phyloP scores from a whole-genome alignment of 2,113 vertebrate species.

The Saccopteryx bilineata region DNA sequence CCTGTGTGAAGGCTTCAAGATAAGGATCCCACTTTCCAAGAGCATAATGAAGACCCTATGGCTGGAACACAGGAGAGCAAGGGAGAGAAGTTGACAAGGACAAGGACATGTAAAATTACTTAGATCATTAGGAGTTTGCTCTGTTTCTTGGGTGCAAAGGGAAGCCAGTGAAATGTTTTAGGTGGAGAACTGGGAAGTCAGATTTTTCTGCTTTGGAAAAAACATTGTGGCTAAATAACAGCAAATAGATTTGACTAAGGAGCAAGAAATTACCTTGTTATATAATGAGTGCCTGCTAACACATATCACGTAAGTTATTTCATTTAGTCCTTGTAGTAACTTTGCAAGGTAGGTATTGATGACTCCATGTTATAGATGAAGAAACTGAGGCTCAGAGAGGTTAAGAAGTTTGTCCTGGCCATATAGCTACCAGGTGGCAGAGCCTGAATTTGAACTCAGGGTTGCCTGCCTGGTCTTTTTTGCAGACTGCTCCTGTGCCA shows the following conservation, averaged over 20 bases:
- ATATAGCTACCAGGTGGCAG: neutral
- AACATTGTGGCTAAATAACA: neutral
- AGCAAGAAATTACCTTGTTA: neutral
- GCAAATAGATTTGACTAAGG: neutral
- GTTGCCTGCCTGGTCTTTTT: neutral
- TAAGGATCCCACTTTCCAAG: slow-evolving; percentile 16
- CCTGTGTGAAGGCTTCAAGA: neutral
- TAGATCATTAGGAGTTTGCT: neutral
- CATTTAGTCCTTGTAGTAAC: neutral
- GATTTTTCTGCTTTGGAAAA: slow-evolving; percentile 30
- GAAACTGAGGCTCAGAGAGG: neutral
- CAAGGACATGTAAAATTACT: neutral
- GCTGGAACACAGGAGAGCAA: neutral
- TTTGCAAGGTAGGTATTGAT: neutral
- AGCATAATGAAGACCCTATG: neutral
- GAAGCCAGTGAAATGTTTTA: slow-evolving; percentile 27
- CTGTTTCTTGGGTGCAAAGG: neutral
- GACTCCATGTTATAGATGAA: neutral
- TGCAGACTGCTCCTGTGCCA: neutral
- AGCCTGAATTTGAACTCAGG: slow-evolving; percentile 10
- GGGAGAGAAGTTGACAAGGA: neutral
- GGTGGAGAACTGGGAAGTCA: neutral
- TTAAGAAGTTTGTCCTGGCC: neutral
- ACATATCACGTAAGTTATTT: neutral
- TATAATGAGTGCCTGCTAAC: neutral